Percentiles rank a stretch among this genome's conserved stretches.
Evolutionary conservation across 2,888 invertebrate genomes (phyloP).

Genomic region (Nasonovia ribisnigri): DNA sequence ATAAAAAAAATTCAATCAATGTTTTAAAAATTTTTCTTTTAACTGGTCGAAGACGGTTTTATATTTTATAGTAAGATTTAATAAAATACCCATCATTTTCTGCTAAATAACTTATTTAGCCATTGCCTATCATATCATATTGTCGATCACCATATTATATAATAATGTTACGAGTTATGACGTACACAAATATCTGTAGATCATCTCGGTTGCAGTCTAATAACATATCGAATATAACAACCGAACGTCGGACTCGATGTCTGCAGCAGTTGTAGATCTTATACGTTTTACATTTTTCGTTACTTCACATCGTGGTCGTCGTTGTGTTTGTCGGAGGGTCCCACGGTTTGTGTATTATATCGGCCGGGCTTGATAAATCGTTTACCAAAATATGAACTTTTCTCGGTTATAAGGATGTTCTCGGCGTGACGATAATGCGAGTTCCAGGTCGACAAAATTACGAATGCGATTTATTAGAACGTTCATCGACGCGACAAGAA

Average conservation of each 20-base stretch:
- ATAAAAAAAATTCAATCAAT: not conserved
- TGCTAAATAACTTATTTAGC: too few species aligned
- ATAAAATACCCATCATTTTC: too few species aligned
- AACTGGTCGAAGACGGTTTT: not conserved
- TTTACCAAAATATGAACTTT: too few species aligned
- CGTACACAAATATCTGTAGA: not conserved
- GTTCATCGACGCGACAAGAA: not conserved
- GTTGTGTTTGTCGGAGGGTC: not conserved
- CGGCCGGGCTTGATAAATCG: too few species aligned
- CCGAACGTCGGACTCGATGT: not conserved
- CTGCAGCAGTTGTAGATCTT: not conserved
- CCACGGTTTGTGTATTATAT: not conserved
- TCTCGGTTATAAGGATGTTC: too few species aligned
- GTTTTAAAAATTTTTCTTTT: not conserved
- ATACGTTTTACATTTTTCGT: not conserved
- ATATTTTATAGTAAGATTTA: not conserved
- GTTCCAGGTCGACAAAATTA: not conserved
- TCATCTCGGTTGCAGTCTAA: not conserved
- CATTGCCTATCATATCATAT: not conserved
- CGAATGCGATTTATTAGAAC: not conserved
- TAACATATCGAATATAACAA: not conserved
- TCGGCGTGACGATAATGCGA: not conserved
- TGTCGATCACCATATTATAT: not conserved
- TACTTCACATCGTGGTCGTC: not conserved
- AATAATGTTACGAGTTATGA: not conserved